phyloP scores from a whole-genome alignment of 1,140 invertebrate genomes.

The Drosophila bipectinata region DNA sequence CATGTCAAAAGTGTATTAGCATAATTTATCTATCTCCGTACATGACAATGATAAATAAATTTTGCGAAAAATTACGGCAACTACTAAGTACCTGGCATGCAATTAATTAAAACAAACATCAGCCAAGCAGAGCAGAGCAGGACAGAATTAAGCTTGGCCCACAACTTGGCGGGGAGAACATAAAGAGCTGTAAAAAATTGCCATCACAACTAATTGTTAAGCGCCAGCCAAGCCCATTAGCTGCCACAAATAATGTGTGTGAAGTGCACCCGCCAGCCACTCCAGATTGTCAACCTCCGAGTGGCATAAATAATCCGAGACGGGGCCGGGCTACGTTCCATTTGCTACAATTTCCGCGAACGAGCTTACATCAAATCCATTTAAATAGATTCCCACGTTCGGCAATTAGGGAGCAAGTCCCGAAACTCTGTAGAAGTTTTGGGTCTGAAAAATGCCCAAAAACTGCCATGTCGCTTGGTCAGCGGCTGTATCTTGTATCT shows the following conservation, averaged over 20 bases:
- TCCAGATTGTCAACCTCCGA: conserved; percentile 47
- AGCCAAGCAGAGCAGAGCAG: conserved; percentile 29
- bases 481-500: conserved; percentile 33
- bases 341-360: conserved; percentile 43
- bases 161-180: conserved; percentile 16
- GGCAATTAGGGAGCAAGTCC: conserved; percentile 68
- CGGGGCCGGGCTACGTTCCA: conserved; percentile 18
- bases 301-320: conserved; percentile 33
- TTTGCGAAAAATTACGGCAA: conserved; percentile 59
- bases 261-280: conserved; percentile 49
- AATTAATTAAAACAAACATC: conserved; percentile 76
- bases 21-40: conserved; percentile 65
- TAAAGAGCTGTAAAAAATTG: conserved; percentile 57
- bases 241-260: conserved; percentile 45
- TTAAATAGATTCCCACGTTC: conserved; percentile 77
- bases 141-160: conserved; percentile 16
- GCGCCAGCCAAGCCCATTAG: conserved; percentile 68
- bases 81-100: conserved; percentile 67
- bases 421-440: conserved; percentile 23
- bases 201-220: conserved; percentile 72
- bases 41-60: conserved; percentile 79
- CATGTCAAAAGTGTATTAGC: conserved; percentile 68
- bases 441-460: conserved; percentile 22
- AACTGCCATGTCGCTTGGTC: conserved; percentile 46
- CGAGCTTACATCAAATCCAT: conserved; percentile 49